Evolutionary conservation across 2,797 vertebrate genomes (phyloP).

Genomic region (Oreonectes daqikongensis): DNA sequence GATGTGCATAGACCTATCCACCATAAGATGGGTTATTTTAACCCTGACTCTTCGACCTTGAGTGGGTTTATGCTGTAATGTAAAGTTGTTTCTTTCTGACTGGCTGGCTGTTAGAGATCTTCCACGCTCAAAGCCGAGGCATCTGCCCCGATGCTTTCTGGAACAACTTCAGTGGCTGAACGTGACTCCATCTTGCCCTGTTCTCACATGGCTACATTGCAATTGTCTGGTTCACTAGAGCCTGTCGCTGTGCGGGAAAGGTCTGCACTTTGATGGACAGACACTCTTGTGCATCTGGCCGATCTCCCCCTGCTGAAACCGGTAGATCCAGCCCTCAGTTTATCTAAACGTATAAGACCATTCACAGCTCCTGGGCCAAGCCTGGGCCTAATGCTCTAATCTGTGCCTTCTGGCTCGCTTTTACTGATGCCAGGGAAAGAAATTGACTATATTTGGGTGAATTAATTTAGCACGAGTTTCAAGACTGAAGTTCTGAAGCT

Average conservation of each 20-base stretch:
- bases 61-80: slow-evolving; percentile 33
- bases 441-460: slow-evolving; percentile 53
- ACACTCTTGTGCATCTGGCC: slow-evolving; percentile 76
- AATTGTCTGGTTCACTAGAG: slow-evolving; percentile 85
- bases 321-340: slow-evolving; percentile 74
- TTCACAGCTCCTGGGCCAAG: slow-evolving; percentile 64
- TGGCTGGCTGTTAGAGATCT: slow-evolving; percentile 56
- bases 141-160: slow-evolving; percentile 43
- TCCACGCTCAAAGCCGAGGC: slow-evolving; percentile 51
- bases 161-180: slow-evolving; percentile 69
- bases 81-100: slow-evolving; percentile 45
- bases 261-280: slow-evolving; percentile 80
- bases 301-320: slow-evolving; percentile 75
- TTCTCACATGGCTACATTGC: slow-evolving; percentile 85
- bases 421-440: slow-evolving; percentile 41
- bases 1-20: neutral
- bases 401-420: slow-evolving; percentile 45
- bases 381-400: slow-evolving; percentile 65
- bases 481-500: slow-evolving; percentile 28
- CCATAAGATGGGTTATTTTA: slow-evolving; percentile 28
- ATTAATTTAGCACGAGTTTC: slow-evolving; percentile 48
- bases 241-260: slow-evolving; percentile 78
- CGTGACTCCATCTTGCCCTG: slow-evolving; percentile 80
- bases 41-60: slow-evolving; percentile 27
- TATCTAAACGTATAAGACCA: slow-evolving; percentile 69